Base-by-base conservation (phyloP, 2,113 vertebrate species). In the Castor canadensis region DNA sequence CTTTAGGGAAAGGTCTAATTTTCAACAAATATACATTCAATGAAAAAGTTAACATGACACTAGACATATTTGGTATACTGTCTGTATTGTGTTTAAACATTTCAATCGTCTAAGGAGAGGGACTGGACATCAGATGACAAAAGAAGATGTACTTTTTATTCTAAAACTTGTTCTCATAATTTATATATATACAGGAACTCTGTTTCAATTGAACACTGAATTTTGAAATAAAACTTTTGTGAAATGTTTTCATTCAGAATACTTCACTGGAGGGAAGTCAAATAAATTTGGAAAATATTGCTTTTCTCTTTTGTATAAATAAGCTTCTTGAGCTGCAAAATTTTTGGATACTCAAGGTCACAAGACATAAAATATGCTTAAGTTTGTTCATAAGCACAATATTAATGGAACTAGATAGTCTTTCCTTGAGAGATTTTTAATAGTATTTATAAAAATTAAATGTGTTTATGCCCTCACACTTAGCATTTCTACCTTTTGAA, bases 401-500 rank as follows among this genome's bases (percentile, higher is more conserved):
- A 45, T 79, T 62, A 64, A 30, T 81, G 64, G 9, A 28, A 89
- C 3, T 56, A 22, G 32, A 66, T 28, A 73, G 26, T n/a, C 15
- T 93, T 95, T 81, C 64, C 32, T 56, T 82, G 32, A 75, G 28
- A 52, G 6, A 15, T 45, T 49, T 66, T 95, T 86, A 30, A 15
- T 52, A 38, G 17, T 82, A 66, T 62, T 85, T 93, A 24, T 45
- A 58, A 80, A 93, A 96, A 88, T 45, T 66, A 43, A 49, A 81
- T 35, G 32, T 83, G 4, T 77, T 45, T 90, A 35, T 43, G 9
- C 4, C 26, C 20, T 73, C 6, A 47, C 62, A 66, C 32, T 71
- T 81, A 91, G 12, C 19, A 58, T 82, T 89, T 95, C 45, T 88
- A 54, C 5, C 32, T 76, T 47, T 93, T 56, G 10, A 20, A 43